Percentiles rank a stretch among this genome's conserved stretches.
These are phyloP conservation scores for Steatornis caripensis DNA, from an alignment of 2,113 vertebrate genomes.

Conservation along the genomic window DNA sequence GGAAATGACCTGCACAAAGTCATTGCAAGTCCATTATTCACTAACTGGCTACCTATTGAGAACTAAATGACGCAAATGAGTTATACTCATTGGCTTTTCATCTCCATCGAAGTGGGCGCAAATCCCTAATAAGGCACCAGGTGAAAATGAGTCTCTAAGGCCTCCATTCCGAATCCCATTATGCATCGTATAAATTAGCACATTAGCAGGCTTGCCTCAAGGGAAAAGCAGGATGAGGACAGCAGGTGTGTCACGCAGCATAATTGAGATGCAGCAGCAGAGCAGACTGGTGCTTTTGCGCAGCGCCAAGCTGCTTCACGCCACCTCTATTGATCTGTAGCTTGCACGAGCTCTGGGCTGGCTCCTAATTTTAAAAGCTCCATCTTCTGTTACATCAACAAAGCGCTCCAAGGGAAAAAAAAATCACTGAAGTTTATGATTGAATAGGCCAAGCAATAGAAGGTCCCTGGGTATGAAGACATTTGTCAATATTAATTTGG, in stretches of 20 bases:
- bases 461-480: background rate
- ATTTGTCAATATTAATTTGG: background rate
- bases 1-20: conserved; percentile 32
- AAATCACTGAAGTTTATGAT: background rate
- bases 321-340: background rate
- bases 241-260: background rate
- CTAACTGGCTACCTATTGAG: conserved; percentile 32
- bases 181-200: conserved; percentile 15
- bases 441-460: background rate
- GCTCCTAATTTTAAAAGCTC: background rate
- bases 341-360: background rate
- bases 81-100: conserved; percentile 33
- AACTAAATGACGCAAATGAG: conserved; percentile 16
- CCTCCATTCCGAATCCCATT: background rate
- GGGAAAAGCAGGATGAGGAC: background rate
- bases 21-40: conserved; percentile 15
- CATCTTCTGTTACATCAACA: background rate
- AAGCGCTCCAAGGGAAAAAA: background rate
- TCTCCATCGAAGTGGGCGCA: background rate
- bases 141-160: conserved; percentile 29
- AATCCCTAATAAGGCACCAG: conserved; percentile 16
- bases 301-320: background rate
- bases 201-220: background rate
- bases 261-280: conserved; percentile 21
- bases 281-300: background rate